These are phyloP conservation scores for Apeltes quadracus DNA, from an alignment of 2,113 vertebrate genomes.

Conservation along the genomic window DNA sequence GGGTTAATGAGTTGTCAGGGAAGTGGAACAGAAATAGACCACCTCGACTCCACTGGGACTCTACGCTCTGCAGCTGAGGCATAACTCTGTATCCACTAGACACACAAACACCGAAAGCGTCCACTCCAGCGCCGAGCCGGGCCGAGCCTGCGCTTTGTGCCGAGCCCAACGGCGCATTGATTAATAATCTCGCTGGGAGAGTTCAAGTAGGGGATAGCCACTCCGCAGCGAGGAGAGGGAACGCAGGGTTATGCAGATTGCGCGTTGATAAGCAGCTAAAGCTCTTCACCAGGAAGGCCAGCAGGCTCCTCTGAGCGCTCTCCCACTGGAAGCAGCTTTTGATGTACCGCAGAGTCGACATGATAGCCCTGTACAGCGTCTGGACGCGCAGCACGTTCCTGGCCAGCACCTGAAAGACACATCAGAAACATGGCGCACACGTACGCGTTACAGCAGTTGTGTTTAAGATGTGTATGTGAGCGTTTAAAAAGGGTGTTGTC, in stretches of 20 bases:
- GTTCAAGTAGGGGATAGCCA: constrained; percentile 65
- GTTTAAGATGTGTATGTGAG: not conserved
- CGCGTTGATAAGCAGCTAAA: constrained; percentile 58
- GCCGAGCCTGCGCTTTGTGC: constrained; percentile 46
- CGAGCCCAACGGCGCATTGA: constrained; percentile 56
- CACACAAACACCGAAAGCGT: constrained; percentile 37
- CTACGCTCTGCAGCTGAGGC: constrained; percentile 72
- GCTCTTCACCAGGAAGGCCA: constrained; percentile 90
- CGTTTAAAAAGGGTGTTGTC: constrained; percentile 7
- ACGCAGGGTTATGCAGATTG: constrained; percentile 54
- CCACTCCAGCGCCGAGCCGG: constrained; percentile 46
- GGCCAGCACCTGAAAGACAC: constrained; percentile 86
- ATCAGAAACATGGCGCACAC: constrained; percentile 18
- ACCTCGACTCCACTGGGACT: constrained; percentile 69
- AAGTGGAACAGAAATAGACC: constrained; percentile 71
- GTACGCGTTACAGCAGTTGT: constrained; percentile 1
- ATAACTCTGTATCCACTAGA: constrained; percentile 60
- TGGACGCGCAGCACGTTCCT: constrained; percentile 91
- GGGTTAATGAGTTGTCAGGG: constrained; percentile 77
- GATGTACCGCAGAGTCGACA: constrained; percentile 89
- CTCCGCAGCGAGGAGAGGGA: constrained; percentile 43
- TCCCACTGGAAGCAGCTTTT: constrained; percentile 99
- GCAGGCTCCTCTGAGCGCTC: constrained; percentile 86
- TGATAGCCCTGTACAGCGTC: constrained; percentile 87
- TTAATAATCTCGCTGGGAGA: constrained; percentile 64